Base-by-base conservation (phyloP, 1,140 invertebrate species). In the Pseudomyrmex concolor region DNA sequence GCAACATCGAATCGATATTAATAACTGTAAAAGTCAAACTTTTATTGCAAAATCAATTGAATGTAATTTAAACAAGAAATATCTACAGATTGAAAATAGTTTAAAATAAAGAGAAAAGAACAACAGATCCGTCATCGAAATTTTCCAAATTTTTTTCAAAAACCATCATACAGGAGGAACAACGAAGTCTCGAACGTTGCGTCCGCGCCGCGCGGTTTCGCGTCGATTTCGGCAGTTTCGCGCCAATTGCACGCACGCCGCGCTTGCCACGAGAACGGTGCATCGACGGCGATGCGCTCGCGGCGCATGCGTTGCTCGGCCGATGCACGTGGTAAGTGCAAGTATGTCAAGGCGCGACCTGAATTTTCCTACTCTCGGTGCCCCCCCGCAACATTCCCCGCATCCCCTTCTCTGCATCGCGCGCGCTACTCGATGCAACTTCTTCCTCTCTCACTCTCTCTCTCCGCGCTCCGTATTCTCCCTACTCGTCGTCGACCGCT, bases 261-360 rank as follows among this genome's bases (percentile, higher is more conserved):
- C 51, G 50, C 22, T 34, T 70, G 81, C 62, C 57, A 54, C 66
- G 68, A 60, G 48, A 71, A 50, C 62, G 68, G 76, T 89, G 89
- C 85, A 89, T 77, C 76, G 84, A 72, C 67, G 64, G 51, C 84
- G 84, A 83, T 54, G 78, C 66, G 63, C 83, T 64, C 63, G 10
- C 80, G 70, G 89, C 92, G 93, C 91, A 92, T 92, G 92, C 91
- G 92, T 90, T 77, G 88, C 77, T 84, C 83, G 88, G 80, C 87
- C 89, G 91, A 93, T 94, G 93, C 93, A 94, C 93, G 93, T 94
- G 93, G 93, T 94, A 92, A 93, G 92, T 92, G 92, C 92, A 94
- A 94, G 93, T 94, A 91, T 94, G 94, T 94, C 94, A 94, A 94
- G 94, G 94, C 94, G 93, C 93, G 94, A 94, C 94, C 94, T 94